These are phyloP conservation scores for Heteronetta atricapilla DNA, from an alignment of 2,113 vertebrate species.

Conservation along the genomic window DNA sequence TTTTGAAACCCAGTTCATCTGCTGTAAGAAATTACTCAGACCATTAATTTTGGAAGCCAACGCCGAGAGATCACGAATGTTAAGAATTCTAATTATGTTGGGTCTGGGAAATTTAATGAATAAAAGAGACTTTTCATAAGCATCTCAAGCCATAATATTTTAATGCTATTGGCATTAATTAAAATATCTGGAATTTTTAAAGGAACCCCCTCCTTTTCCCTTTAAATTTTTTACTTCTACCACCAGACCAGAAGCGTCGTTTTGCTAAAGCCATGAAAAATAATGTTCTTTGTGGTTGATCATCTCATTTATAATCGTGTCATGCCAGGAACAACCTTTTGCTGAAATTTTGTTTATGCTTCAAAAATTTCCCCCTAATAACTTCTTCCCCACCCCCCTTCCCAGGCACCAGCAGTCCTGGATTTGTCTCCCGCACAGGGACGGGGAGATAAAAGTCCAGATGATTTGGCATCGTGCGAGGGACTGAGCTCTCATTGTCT, in stretches of 20 bases:
- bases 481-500: slow-evolving; percentile 8
- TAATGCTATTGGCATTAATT: slow-evolving; percentile 69
- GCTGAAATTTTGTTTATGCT: slow-evolving; percentile 64
- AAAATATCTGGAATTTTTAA: slow-evolving; percentile 67
- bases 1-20: slow-evolving; percentile 49
- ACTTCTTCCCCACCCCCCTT: neutral
- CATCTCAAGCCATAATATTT: slow-evolving; percentile 62
- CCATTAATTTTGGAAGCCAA: slow-evolving; percentile 69
- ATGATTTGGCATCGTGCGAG: neutral
- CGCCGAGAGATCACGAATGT: slow-evolving; percentile 64
- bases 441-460: slow-evolving; percentile 26
- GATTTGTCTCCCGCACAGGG: neutral
- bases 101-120: slow-evolving; percentile 68
- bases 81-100: slow-evolving; percentile 70
- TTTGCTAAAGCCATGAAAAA: slow-evolving; percentile 30
- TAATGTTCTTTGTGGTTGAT: slow-evolving; percentile 4
- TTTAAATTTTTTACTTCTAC: slow-evolving; percentile 31
- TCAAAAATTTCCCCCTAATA: slow-evolving; percentile 52
- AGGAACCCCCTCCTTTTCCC: neutral
- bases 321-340: slow-evolving; percentile 20
- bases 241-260: neutral
- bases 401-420: neutral
- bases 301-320: slow-evolving; percentile 42
- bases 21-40: slow-evolving; percentile 67
- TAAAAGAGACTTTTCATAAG: slow-evolving; percentile 69